phyloP scores from a whole-genome alignment of 2,797 vertebrate species.

The Poeciliopsis gracilis region DNA sequence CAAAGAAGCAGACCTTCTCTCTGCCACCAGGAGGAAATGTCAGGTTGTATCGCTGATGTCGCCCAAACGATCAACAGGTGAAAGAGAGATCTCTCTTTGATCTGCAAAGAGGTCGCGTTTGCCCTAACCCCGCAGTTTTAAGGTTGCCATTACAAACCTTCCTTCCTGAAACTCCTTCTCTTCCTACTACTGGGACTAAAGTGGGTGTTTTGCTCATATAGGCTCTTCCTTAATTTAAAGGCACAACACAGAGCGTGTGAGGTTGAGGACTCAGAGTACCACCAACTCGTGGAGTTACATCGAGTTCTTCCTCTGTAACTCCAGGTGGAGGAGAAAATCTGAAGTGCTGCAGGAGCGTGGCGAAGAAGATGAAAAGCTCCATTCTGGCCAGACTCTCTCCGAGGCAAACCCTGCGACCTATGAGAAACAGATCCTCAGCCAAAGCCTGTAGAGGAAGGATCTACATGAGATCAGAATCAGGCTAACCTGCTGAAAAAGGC shows the following conservation, averaged over 20 bases:
- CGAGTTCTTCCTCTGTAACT: conserved; percentile 30
- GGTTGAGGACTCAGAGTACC: background rate
- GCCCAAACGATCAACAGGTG: no score
- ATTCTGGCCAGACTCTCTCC: conserved; percentile 31
- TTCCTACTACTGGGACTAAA: no score
- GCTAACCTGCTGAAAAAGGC: conserved; percentile 76
- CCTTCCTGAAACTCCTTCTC: no score
- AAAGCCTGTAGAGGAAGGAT: no score
- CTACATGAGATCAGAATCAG: rapidly evolving
- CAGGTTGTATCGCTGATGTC: no score
- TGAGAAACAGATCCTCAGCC: background rate
- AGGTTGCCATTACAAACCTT: no score
- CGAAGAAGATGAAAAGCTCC: conserved; percentile 40
- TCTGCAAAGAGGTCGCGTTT: no score
- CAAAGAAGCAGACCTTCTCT: no score
- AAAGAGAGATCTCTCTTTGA: no score
- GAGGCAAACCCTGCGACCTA: conserved; percentile 16
- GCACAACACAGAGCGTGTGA: conserved; percentile 26
- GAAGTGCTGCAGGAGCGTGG: conserved; percentile 25
- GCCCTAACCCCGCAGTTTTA: rapidly evolving
- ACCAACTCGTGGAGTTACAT: background rate
- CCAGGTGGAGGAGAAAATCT: conserved; percentile 21
- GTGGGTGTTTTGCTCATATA: no score
- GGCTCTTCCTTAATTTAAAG: background rate
- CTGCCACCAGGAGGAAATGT: no score